Percentiles rank a stretch among this genome's conserved stretches.
Evolutionary conservation across 2,888 invertebrate genomes (phyloP).

Genomic region (Maniola hyperantus): DNA sequence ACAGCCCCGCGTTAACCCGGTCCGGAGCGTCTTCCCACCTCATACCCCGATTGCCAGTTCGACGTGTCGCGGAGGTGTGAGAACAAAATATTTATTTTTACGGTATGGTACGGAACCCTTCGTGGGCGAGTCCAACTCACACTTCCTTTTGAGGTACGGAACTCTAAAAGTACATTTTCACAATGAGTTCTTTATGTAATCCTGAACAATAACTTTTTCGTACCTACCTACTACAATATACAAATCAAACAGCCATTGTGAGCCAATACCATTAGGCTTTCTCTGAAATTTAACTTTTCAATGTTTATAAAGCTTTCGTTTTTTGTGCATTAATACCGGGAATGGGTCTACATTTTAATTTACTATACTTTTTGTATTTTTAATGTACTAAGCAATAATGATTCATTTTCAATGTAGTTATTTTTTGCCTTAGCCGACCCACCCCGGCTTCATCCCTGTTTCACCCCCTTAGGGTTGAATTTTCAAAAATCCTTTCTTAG

Average conservation of each 20-base stretch:
- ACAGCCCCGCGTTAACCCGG: too few species aligned
- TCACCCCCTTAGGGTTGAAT: too few species aligned
- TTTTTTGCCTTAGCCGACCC: too few species aligned
- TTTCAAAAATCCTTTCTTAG: too few species aligned
- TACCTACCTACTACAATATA: slow-evolving; percentile 6
- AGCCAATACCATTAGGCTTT: slow-evolving; percentile 17
- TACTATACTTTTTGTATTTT: neutral
- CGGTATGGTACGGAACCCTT: too few species aligned
- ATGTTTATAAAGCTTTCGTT: slow-evolving; percentile 16
- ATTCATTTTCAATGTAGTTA: neutral
- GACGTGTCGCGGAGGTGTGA: too few species aligned
- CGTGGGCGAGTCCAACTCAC: too few species aligned
- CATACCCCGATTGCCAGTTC: too few species aligned
- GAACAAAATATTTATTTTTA: too few species aligned
- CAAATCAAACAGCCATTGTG: slow-evolving; percentile 18
- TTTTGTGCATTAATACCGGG: slow-evolving; percentile 5
- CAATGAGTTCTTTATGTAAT: slow-evolving; percentile 9
- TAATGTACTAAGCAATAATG: neutral
- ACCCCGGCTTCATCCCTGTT: too few species aligned
- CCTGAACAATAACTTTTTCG: slow-evolving; percentile 12
- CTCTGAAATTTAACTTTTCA: slow-evolving; percentile 18
- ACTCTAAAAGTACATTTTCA: neutral
- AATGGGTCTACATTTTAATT: neutral
- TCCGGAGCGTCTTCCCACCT: too few species aligned
- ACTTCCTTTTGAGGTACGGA: too few species aligned